Base-by-base conservation (phyloP, 2,113 vertebrate species). In the Festucalex cinctus region DNA sequence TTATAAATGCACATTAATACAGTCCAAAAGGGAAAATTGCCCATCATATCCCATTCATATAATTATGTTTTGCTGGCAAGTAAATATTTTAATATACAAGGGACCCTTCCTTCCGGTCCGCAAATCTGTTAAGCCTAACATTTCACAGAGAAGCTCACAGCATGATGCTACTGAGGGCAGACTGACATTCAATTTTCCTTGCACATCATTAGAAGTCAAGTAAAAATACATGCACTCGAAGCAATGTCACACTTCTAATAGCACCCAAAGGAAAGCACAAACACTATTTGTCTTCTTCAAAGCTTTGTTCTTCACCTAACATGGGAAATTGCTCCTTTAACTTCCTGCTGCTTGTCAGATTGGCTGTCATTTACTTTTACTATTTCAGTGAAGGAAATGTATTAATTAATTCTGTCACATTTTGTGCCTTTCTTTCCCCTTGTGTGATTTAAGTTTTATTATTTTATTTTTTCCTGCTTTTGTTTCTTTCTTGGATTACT, bases 181-280 rank as follows among this genome's bases (percentile, higher is more conserved):
- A 83, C 22, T 66, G 71, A 80, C 71, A 79, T 53, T 48, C 39
- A 22, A 24, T 58, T 4, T 84, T 79, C 72, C 78, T 54, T 65
- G 70, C 72, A 78, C 66, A 61, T 56, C 74, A 79, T 87, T 79
- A 85, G 61, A 76, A 53, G 68, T 43, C 48, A 71, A 64, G 73
- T 65, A 76, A 65, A 2, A 39, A 67, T 64, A 73, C 44, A 69
- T 22, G 64, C 73, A 67, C 59, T 54, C 24, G 49, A 68, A 67
- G 73, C 65, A 70, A 57, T n/a, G 46, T 43, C 20, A 70, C 22
- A 44, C 61, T n/a, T 64, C 58, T 65, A 70, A 68, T 28, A 24
- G 62, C n/a, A 26, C 57, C 65, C 66, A 69, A 75, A 65, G 22
- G 39, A 44, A 54, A 62, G 60, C n/a, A 43, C 6, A 62, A 62